Base-by-base conservation (phyloP, 2,888 invertebrate species). In the Drosophila formosana region DNA sequence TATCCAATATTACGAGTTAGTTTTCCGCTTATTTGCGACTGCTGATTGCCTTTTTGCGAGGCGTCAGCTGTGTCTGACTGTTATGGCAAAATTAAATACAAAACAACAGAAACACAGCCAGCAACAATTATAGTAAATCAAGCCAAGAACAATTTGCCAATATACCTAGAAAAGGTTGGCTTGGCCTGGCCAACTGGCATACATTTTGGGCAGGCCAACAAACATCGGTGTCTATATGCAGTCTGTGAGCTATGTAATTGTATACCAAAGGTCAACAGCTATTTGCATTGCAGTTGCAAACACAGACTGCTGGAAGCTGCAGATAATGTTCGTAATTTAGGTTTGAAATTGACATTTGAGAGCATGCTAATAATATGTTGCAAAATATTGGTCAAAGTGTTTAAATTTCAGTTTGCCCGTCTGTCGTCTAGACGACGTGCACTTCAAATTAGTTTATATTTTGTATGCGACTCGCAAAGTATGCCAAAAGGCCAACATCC, bases 221-320 rank as follows among this genome's bases (percentile, higher is more conserved):
- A 26, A 47, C 34, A 58, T 30, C 37, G 37, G 37, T 34, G 23
- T 57, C 34, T 11, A 30, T 37, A 11, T 45, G 25, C 49, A 9
- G 55, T 52, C 23, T 58, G 43, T 23, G 47, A 41, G 32, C 43
- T 32, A 11, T 64, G 66, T 77, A 77, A 68, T 77, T 78, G 74
- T 79, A 88, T 82, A 73, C 56, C 82, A 84, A 72, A 86, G 84
- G 78, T 85, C 73, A 80, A 58, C 66, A 67, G 47, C 61, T 72
- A 66, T 77, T 76, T 75, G 76, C 37, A 69, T 66, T 79, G 72
- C 57, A 63, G 66, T 69, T 55, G 45, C 49, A 61, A 51, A 64
- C 37, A 64, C 49, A 43, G 26, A 47, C 34, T 28, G 23, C 46
- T 43, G 11, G 34, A 51, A 18, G 64, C 49, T n/a, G 34, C 11